A percentile compares a stretch with the other conserved stretches of the same genome.
These are phyloP conservation scores for Iphiclides podalirius DNA, from an alignment of 2,888 invertebrate species.

Conservation along the genomic window DNA sequence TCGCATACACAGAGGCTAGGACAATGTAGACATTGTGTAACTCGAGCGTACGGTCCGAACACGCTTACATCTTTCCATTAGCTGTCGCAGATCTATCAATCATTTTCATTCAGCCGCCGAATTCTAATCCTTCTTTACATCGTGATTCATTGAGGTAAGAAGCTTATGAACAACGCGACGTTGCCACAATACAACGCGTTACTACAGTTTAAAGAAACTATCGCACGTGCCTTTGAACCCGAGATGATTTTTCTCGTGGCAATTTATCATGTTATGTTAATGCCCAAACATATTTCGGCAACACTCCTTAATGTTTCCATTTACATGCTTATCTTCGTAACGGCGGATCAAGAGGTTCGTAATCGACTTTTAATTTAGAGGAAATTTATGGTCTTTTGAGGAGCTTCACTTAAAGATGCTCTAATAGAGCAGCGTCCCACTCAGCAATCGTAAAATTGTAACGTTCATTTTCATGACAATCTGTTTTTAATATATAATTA, in stretches of 20 bases:
- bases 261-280: slow-evolving; percentile 15
- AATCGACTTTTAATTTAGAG: slow-evolving; percentile 9
- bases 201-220: slow-evolving; percentile 23
- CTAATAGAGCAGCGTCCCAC: background rate
- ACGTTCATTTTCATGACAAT: too few species aligned
- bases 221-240: slow-evolving; percentile 30
- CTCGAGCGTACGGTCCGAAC: too few species aligned
- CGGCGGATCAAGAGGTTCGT: slow-evolving; percentile 8
- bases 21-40: too few species aligned
- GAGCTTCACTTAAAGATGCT: slow-evolving; percentile 1
- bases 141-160: slow-evolving; percentile 32
- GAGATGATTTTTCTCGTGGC: slow-evolving; percentile 3
- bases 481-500: too few species aligned
- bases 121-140: slow-evolving; percentile 28
- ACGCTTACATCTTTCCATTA: slow-evolving; percentile 7
- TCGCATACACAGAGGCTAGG: too few species aligned
- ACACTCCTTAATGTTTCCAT: slow-evolving; percentile 10
- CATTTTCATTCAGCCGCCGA: slow-evolving; percentile 25
- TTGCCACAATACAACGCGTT: slow-evolving; percentile 2
- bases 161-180: slow-evolving; percentile 28
- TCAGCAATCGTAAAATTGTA: background rate
- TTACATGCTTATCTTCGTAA: slow-evolving; percentile 14
- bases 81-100: slow-evolving; percentile 30
- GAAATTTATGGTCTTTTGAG: slow-evolving; percentile 11
- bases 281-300: slow-evolving; percentile 13